Percentiles rank a stretch among this genome's conserved stretches.
Evolutionary conservation across 2,113 vertebrate species (phyloP).

Genomic region (Polyodon spathula): DNA sequence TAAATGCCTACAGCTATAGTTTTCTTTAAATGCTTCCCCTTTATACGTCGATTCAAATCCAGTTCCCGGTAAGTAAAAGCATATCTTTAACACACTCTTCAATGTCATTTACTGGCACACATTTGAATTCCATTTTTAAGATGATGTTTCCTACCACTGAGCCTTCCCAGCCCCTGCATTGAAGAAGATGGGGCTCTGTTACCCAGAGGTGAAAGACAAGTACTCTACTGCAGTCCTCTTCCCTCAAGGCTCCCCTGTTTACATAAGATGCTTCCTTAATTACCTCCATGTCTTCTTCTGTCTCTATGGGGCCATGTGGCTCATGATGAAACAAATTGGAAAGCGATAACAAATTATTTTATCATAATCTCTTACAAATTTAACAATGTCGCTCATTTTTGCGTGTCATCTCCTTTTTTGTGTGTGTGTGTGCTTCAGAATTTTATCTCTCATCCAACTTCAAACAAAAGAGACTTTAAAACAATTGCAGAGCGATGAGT

Average conservation of each 20-base stretch:
- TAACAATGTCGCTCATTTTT: background rate
- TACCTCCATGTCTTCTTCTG: conserved; percentile 2
- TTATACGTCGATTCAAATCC: no score
- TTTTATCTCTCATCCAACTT: background rate
- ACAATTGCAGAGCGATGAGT: conserved; percentile 11
- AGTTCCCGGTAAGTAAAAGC: no score
- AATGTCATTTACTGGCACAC: no score
- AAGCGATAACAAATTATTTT: conserved; percentile 1
- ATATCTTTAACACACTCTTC: no score
- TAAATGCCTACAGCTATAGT: no score
- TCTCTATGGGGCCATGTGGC: background rate
- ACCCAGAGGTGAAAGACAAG: background rate
- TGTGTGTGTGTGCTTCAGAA: background rate
- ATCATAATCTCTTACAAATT: conserved; percentile 1
- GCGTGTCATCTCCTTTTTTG: background rate
- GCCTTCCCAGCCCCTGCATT: background rate
- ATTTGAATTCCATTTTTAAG: no score
- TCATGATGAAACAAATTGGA: conserved; percentile 1
- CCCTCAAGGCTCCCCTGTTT: background rate
- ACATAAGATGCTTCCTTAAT: background rate
- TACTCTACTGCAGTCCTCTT: background rate
- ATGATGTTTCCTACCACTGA: background rate
- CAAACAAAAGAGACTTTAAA: conserved; percentile 5
- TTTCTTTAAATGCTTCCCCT: no score
- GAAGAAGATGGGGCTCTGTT: background rate